Evolutionary conservation across 2,797 vertebrate genomes (phyloP).

Genomic region (Sebastes miniatus): DNA sequence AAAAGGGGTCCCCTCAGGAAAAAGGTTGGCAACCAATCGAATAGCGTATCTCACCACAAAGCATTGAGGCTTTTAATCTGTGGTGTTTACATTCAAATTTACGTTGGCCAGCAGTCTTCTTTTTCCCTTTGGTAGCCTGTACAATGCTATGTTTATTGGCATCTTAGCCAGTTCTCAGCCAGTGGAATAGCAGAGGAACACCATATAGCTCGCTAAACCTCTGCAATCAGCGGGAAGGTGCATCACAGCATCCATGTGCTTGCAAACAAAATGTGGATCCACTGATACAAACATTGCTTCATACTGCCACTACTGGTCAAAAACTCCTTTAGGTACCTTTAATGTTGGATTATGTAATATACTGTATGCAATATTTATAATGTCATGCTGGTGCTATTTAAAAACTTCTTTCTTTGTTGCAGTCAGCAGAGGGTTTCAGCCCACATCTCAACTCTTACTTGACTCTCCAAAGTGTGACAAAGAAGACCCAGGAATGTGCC

Average conservation of each 20-base stretch:
- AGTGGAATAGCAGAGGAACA: background rate
- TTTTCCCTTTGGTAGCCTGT: no score
- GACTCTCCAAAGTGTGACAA: constrained; percentile 58
- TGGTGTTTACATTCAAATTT: no score
- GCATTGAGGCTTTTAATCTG: no score
- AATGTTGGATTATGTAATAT: background rate
- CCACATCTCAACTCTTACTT: constrained; percentile 21
- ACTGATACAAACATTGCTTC: background rate
- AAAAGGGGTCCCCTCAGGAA: no score
- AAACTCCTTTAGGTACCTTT: background rate
- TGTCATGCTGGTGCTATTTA: background rate
- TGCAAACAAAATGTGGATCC: background rate
- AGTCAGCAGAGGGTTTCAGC: constrained; percentile 48
- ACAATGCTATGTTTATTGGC: background rate
- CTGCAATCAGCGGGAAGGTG: background rate
- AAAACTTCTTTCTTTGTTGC: constrained; percentile 24
- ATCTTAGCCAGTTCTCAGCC: background rate
- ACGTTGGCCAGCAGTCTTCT: no score
- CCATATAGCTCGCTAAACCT: background rate
- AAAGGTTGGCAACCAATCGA: no score
- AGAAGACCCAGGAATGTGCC: constrained; percentile 51
- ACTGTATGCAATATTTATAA: background rate
- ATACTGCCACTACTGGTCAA: background rate
- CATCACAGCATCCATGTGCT: background rate
- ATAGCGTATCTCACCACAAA: no score